These are phyloP conservation scores for Papilio helenus DNA, from an alignment of 1,140 invertebrate genomes.

Conservation along the genomic window DNA sequence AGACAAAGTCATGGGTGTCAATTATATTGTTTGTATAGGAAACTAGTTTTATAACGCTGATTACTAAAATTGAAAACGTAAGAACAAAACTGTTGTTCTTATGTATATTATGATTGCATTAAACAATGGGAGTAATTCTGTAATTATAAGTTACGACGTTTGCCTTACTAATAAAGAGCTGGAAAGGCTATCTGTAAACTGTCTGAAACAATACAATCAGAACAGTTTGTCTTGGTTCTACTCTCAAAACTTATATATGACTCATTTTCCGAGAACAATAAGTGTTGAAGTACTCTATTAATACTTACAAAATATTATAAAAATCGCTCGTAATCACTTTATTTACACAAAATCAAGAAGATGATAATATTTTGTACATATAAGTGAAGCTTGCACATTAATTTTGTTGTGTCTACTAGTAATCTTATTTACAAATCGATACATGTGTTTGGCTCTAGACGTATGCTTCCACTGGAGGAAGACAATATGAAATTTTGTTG, in stretches of 20 bases:
- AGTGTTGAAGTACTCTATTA: background rate
- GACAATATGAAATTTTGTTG: background rate
- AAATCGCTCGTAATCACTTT: background rate
- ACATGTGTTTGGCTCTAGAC: too few relatives aligned
- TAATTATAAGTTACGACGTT: background rate
- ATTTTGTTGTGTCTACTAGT: background rate
- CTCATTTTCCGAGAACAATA: background rate
- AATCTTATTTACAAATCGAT: background rate
- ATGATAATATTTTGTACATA: too few relatives aligned
- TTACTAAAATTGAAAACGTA: background rate
- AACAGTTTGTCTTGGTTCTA: background rate
- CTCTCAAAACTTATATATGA: background rate
- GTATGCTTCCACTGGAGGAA: too few relatives aligned
- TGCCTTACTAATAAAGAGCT: background rate
- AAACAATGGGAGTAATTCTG: background rate
- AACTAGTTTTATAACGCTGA: background rate
- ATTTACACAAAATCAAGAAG: background rate
- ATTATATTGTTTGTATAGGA: background rate
- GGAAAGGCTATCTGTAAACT: background rate
- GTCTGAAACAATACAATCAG: slow-evolving; percentile 3
- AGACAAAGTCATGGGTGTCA: background rate
- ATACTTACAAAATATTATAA: background rate
- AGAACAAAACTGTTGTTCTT: background rate
- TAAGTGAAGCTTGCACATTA: background rate
- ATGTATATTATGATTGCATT: background rate